Conservation (phyloP, 2,797 vertebrate species). For the Hapalemur alaotrensis region DNA sequence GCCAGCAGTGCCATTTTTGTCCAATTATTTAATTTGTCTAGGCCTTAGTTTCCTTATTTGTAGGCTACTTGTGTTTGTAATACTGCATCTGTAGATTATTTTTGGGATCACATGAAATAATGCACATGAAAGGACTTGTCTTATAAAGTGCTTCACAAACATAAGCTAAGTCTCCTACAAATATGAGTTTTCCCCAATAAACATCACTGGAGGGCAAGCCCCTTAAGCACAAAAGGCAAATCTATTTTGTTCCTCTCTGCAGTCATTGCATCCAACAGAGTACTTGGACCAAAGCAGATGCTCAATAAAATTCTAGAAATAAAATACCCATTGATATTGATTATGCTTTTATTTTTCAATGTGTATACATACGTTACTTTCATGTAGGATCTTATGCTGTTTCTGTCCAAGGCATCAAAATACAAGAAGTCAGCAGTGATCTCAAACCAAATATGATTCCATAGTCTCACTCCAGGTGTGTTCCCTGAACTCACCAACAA, state of each 20-base stretch:
- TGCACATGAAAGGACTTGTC: background rate
- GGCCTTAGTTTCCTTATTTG: background rate
- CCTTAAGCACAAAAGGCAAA: background rate
- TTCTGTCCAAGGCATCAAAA: constrained; percentile 18
- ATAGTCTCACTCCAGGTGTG: background rate
- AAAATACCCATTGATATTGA: background rate
- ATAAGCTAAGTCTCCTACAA: background rate
- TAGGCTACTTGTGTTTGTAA: background rate
- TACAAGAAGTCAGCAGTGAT: background rate
- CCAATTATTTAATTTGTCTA: background rate
- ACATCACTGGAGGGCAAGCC: background rate
- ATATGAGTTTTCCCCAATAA: background rate
- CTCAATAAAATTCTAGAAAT: background rate
- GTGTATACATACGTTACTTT: background rate
- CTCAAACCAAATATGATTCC: background rate
- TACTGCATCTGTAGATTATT: background rate
- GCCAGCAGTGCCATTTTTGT: background rate
- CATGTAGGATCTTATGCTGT: background rate
- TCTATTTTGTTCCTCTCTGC: background rate
- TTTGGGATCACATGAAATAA: background rate
- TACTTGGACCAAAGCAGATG: background rate
- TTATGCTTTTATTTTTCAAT: background rate
- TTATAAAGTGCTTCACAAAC: background rate
- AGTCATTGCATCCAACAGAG: background rate
- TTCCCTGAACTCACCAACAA: background rate